These are phyloP conservation scores for Margarornis squamiger DNA, from an alignment of 2,797 vertebrate species.

Conservation along the genomic window DNA sequence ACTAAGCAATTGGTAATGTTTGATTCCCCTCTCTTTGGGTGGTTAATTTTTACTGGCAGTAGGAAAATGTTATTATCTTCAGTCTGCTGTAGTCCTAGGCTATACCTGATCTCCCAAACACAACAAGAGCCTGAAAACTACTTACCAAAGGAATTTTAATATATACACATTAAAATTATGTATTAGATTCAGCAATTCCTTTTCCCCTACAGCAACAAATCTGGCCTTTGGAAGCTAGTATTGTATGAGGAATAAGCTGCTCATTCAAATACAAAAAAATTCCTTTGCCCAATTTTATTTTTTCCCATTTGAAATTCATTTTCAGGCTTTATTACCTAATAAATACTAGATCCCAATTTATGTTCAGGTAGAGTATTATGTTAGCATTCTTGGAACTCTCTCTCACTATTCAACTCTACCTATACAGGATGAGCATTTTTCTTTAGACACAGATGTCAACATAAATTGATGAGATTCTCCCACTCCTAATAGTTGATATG, in stretches of 20 bases:
- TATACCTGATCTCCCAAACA: neutral
- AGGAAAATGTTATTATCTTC: neutral
- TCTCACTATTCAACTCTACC: neutral
- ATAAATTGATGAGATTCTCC: neutral
- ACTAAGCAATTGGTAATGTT: neutral
- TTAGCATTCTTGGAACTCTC: neutral
- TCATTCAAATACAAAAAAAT: neutral
- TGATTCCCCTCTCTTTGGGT: slow-evolving; percentile 6
- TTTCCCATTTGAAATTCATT: neutral
- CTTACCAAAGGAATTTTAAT: neutral
- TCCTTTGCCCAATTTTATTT: neutral
- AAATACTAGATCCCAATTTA: neutral
- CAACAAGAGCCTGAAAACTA: neutral
- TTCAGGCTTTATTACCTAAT: neutral
- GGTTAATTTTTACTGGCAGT: slow-evolving; percentile 24
- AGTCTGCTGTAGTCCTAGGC: neutral
- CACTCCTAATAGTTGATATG: neutral
- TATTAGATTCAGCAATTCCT: neutral
- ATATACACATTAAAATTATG: neutral
- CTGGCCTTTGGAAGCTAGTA: neutral
- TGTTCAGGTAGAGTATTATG: neutral
- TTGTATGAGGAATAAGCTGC: neutral
- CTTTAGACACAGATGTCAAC: slow-evolving; percentile 5
- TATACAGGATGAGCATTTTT: neutral
- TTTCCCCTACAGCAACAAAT: neutral